Conservation (phyloP, 2,888 invertebrate genomes). For the Cephus nigrinus region DNA sequence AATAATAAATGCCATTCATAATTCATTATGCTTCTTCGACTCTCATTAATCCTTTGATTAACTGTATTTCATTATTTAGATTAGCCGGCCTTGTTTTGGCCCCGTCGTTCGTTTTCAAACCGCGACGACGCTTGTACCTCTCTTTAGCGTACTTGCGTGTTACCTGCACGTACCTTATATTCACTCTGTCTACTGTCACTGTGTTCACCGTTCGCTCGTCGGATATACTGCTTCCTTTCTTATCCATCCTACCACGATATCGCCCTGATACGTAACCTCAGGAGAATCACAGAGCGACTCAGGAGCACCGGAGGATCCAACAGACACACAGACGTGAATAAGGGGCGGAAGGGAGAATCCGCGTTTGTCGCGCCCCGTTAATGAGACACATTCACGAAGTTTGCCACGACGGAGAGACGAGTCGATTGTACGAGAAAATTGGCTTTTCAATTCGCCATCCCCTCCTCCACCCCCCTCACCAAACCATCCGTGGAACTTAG, state of each 20-base stretch:
- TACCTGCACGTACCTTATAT: no score
- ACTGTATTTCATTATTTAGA: constrained; percentile 56
- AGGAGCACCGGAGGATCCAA: no score
- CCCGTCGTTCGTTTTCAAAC: no score
- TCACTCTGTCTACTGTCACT: not conserved
- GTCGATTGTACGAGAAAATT: constrained; percentile 63
- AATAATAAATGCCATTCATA: constrained; percentile 58
- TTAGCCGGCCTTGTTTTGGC: constrained; percentile 31
- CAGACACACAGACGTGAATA: no score
- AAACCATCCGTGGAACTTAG: no score
- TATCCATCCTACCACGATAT: no score
- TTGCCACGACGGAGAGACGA: constrained; percentile 56
- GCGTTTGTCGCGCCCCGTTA: constrained; percentile 44
- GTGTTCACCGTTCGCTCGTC: not conserved
- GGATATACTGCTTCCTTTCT: no score
- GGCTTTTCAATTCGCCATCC: constrained; percentile 55
- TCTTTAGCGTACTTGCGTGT: no score
- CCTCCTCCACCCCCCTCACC: no score
- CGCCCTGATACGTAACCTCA: no score
- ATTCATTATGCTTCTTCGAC: constrained; percentile 57
- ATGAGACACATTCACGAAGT: constrained; percentile 65
- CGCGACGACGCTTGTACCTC: no score
- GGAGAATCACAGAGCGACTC: no score
- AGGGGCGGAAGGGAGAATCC: not conserved
- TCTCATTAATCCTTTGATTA: constrained; percentile 59